Conservation (phyloP, 2,797 vertebrate genomes). For the Myotis daubentonii region DNA sequence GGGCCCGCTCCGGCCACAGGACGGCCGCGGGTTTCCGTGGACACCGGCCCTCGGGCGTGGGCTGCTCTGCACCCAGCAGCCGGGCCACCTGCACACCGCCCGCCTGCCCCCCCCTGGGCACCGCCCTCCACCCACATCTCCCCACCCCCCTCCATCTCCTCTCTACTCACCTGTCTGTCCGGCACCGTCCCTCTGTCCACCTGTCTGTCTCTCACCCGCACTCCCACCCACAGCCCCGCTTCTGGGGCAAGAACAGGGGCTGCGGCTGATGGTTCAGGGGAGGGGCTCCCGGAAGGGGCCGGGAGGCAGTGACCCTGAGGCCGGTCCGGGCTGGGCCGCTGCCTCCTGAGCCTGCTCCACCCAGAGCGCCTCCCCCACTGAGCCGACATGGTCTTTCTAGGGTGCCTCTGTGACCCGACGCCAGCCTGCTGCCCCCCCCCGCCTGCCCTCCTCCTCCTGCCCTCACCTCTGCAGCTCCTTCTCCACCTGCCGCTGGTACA, state of each 20-base stretch:
- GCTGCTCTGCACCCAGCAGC: neutral
- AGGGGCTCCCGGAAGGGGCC: no score
- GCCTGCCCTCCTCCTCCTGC: no score
- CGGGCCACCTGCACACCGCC: rapidly evolving
- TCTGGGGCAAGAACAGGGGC: neutral
- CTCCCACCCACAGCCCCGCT: neutral
- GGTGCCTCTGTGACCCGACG: neutral
- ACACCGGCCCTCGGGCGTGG: neutral
- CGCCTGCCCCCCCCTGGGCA: neutral
- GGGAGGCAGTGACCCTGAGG: neutral
- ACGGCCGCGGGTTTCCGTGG: neutral
- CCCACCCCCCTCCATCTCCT: no score
- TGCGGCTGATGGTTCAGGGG: neutral
- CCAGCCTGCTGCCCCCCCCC: neutral
- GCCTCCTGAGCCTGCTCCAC: neutral
- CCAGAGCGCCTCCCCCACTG: neutral
- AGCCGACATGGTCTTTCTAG: neutral
- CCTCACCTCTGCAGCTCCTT: conserved; percentile 91
- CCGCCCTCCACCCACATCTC: rapidly evolving
- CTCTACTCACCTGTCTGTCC: neutral
- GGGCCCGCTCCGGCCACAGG: neutral
- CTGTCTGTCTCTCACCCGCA: neutral
- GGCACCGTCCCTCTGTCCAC: neutral
- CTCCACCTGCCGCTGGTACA: conserved; percentile 90
- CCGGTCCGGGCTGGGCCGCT: neutral